Percentiles rank a stretch among this genome's conserved stretches.
Evolutionary conservation across 2,888 invertebrate species (phyloP).

Genomic region (Andrena fulva): DNA sequence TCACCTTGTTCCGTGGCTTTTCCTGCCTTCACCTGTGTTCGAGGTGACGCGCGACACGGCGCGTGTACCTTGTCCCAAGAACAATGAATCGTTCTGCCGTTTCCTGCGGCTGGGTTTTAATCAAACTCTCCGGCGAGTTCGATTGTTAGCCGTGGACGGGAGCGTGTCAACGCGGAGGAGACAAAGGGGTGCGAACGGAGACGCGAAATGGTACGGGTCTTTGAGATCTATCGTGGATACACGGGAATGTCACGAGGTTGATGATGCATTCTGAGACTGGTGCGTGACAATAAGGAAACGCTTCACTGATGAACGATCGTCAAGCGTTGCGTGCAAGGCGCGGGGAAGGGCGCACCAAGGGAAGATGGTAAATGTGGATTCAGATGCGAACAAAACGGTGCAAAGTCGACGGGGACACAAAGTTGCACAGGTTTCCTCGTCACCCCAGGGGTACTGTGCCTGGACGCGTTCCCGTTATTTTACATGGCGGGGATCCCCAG

Average conservation of each 20-base stretch:
- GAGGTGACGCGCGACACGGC: constrained; percentile 11
- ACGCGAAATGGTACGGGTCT: no score
- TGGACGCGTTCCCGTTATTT: constrained; percentile 84
- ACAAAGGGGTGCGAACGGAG: constrained; percentile 54
- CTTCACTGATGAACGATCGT: not conserved
- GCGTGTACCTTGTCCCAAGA: constrained; percentile 41
- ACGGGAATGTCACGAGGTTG: no score
- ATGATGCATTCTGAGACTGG: no score
- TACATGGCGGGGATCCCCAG: constrained; percentile 85
- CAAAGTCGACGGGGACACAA: constrained; percentile 37
- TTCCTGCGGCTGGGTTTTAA: constrained; percentile 49
- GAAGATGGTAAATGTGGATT: constrained; percentile 20
- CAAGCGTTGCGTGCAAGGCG: not conserved
- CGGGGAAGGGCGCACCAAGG: constrained; percentile 24
- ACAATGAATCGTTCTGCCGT: constrained; percentile 62
- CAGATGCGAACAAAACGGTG: constrained; percentile 8
- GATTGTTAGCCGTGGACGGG: constrained; percentile 57
- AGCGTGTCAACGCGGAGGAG: constrained; percentile 27
- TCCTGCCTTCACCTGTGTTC: constrained; percentile 30
- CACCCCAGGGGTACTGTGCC: constrained; percentile 84
- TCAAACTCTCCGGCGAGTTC: constrained; percentile 64
- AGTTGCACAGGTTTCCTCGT: constrained; percentile 83
- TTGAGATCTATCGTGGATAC: no score
- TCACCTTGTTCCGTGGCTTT: constrained; percentile 34
- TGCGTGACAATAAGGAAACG: no score